These are phyloP conservation scores for Drosophila macrospina DNA, from an alignment of 2,888 invertebrate genomes.

Conservation along the genomic window DNA sequence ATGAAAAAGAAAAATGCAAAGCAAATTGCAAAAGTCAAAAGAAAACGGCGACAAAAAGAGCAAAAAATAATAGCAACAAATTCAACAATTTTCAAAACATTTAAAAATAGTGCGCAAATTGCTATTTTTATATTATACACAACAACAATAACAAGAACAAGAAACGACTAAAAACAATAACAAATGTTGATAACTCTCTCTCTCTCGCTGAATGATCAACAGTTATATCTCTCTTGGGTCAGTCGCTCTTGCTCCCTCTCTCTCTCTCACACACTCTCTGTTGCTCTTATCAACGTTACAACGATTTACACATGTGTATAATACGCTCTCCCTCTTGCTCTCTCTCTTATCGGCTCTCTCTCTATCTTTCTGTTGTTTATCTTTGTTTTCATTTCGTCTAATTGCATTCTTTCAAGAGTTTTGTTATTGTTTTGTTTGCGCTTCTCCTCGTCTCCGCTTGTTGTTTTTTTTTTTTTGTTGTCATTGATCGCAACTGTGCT, in stretches of 20 bases:
- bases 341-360: conserved; percentile 9
- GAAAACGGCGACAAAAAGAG: conserved; percentile 37
- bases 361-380: conserved; percentile 11
- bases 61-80: too few relatives aligned
- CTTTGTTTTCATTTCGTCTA: conserved; percentile 26
- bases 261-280: conserved; percentile 22
- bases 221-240: conserved; percentile 20
- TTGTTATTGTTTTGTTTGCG: conserved; percentile 43
- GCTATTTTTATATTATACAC: conserved; percentile 69
- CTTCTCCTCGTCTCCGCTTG: conserved; percentile 9
- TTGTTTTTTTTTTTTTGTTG: too few relatives aligned
- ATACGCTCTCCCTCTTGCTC: conserved; percentile 10
- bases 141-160: conserved; percentile 39
- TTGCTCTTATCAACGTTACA: conserved; percentile 66
- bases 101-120: conserved; percentile 84
- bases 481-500: conserved; percentile 62
- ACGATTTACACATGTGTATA: conserved; percentile 67
- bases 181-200: conserved; percentile 46
- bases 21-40: conserved; percentile 27
- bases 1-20: conserved; percentile 25
- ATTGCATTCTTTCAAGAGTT: conserved; percentile 71
- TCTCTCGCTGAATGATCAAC: conserved; percentile 31
- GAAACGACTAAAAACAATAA: conserved; percentile 43
- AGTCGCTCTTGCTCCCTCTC: conserved; percentile 8
- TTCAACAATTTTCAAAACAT: conserved; percentile 68